Evolutionary conservation across 2,888 invertebrate genomes (phyloP).

Genomic region (Trachelus stipa): DNA sequence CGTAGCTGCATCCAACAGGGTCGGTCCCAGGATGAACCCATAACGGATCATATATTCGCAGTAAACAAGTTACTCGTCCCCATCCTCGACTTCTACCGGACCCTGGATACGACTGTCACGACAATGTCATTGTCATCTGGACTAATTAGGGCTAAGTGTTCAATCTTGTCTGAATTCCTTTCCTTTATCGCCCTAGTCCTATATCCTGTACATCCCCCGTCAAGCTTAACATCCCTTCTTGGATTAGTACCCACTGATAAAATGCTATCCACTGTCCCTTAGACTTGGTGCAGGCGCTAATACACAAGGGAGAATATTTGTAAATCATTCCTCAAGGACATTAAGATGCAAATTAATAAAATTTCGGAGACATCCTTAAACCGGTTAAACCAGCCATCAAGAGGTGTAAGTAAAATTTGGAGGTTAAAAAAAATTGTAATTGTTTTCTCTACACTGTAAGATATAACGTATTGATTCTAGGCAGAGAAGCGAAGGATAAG

Average conservation of each 20-base stretch:
- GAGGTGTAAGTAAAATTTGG: not conserved
- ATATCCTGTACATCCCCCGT: not conserved
- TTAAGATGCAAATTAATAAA: not conserved
- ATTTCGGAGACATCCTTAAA: not conserved
- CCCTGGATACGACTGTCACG: not conserved
- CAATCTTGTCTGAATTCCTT: not conserved
- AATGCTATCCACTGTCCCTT: not conserved
- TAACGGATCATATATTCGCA: constrained; percentile 11
- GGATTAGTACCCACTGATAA: not conserved
- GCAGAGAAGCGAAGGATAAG: not conserved
- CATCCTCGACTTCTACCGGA: not conserved
- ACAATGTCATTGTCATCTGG: not conserved
- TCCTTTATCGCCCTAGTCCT: not conserved
- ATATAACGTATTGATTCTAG: not conserved
- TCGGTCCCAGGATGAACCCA: not conserved
- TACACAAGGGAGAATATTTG: not conserved
- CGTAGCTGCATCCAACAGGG: not conserved
- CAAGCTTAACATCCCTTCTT: not conserved
- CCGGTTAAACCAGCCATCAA: no score
- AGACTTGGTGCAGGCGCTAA: not conserved
- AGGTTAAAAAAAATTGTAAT: no score
- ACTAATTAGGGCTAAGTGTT: not conserved
- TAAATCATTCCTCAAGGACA: not conserved
- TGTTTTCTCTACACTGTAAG: no score
- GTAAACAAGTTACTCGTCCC: constrained; percentile 8